Evolutionary conservation across 2,888 invertebrate genomes (phyloP), one percentile per base, ranked within the genome.

Genomic region (Druceiella hillmani): DNA sequence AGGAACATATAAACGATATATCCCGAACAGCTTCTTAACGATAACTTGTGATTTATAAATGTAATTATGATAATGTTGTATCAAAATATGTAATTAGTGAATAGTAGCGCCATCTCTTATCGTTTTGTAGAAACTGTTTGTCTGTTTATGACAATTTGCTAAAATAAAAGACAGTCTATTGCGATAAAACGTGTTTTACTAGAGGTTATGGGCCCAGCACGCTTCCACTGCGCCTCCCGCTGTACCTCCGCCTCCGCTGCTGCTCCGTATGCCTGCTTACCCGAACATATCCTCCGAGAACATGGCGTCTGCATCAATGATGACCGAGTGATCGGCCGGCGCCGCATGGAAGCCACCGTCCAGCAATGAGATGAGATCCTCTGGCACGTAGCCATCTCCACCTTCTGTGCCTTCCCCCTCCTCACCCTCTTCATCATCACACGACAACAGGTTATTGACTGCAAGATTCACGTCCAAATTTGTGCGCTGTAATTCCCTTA

Each of bases 381-480:
- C 98, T 9, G 94, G 93, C 45, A 94, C 91, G 62, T 94, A 93
- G 48, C 90, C 91, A 59, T 95, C 95, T 13, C 87, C 86, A 1
- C 87, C 86, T 57, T 91, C 91, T 43, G 87, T 87, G 9, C 85
- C 87, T 54, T 87, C 87, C 1, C 84, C 86, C 58, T 92, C 92
- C 60, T 97, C 97, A 7, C 94, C 97, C 57, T 98, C 99, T 62
- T 99, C 99, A 56, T 99, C 99, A 57, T 99, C 99, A 35, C 98
- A 85, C 27, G 95, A 97, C 48, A 99, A 74, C 45, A 99, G 76
- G 73, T 99, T 99, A 69, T 99, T 99, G 33, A 99, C 99, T 36
- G 99, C 99, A 61, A 98, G 76, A 62, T 99, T 99, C 31, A 99
- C 99, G 70, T 99, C 99, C 56, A 99, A 74, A 74, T 98, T 99